Base-by-base conservation (phyloP, 2,888 invertebrate species). In the Drosophila pseudotakahashii region DNA sequence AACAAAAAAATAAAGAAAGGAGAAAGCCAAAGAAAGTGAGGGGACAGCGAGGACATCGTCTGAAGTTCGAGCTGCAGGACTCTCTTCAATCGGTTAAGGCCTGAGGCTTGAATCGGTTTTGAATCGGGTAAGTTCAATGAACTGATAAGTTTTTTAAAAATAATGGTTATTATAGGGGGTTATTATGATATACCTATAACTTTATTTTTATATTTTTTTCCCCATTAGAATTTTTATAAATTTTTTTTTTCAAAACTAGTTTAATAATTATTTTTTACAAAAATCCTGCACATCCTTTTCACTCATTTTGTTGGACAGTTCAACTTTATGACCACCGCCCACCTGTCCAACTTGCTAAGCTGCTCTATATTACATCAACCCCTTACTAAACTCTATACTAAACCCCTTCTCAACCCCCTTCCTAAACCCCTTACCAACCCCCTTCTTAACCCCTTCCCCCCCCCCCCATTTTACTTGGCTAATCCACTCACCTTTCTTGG, bases 401-500 rank as follows among this genome's bases (percentile, higher is more conserved):
- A 34, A 32, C 32, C 10, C 32, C 32, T 10, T 32, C 10, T 2
- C 10, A 2, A 7, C 10, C 6, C 32, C 32, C 32, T 10, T 32
- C 10, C 30, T 0, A 2, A 30, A 30, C 30, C 1, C 32, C 7
- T 10, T 32, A 2, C 10, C 32, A 32, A 3, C 32, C 32, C 32
- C 32, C 10, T 34, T 10, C 32, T 3, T 11, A 10, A 10, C 32
- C 32, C 32, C 10, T 34, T 19, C 19, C 19, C 3, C 32, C 32
- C 32, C 10, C 19, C 3, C 32, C 32, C 32, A 3, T 34, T 34
- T 10, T 34, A 30, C 30, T 30, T 30, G n/a, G 13, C 41, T 55
- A 48, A 32, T 16, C 36, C 63, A 93, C 95, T 94, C 95, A 98
- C 98, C 98, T 97, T 98, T 98, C 94, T 97, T 98, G 92, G 98